Conservation (phyloP, 2,888 invertebrate genomes). For the Aelia acuminata region DNA sequence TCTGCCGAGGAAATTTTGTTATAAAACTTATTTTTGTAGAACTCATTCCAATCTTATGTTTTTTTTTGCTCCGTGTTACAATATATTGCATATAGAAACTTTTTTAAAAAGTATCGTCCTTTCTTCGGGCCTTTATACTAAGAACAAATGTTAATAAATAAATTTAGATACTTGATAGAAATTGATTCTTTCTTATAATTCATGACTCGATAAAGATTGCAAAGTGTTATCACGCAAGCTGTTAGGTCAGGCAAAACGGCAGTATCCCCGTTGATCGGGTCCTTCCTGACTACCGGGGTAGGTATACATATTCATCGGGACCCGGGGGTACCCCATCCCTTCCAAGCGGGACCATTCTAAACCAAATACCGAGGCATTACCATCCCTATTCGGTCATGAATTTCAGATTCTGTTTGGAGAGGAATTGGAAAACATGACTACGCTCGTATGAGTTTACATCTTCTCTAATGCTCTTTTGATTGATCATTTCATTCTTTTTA, state of each 20-base stretch:
- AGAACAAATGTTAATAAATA: too few relatives aligned
- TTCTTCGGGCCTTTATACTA: too few relatives aligned
- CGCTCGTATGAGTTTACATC: too few relatives aligned
- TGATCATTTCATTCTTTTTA: too few relatives aligned
- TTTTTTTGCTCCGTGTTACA: too few relatives aligned
- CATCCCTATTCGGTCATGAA: conserved; percentile 5
- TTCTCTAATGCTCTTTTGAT: too few relatives aligned
- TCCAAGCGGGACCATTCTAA: neutral
- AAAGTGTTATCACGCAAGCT: neutral
- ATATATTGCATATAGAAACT: too few relatives aligned
- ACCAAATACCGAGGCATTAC: neutral
- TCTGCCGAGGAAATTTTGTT: too few relatives aligned
- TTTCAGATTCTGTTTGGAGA: neutral
- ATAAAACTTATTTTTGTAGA: too few relatives aligned
- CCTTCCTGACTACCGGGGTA: neutral
- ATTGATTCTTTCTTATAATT: neutral
- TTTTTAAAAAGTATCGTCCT: too few relatives aligned
- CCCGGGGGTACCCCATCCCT: neutral
- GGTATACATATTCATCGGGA: neutral
- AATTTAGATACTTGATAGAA: too few relatives aligned
- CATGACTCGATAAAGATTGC: neutral
- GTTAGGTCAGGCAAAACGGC: neutral
- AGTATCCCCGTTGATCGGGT: neutral
- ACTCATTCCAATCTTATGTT: too few relatives aligned
- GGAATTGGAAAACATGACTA: conserved; percentile 8